Evolutionary conservation across 2,113 vertebrate genomes (phyloP), one percentile per base, ranked within the genome.

Genomic region (Salvelinus namaycush): DNA sequence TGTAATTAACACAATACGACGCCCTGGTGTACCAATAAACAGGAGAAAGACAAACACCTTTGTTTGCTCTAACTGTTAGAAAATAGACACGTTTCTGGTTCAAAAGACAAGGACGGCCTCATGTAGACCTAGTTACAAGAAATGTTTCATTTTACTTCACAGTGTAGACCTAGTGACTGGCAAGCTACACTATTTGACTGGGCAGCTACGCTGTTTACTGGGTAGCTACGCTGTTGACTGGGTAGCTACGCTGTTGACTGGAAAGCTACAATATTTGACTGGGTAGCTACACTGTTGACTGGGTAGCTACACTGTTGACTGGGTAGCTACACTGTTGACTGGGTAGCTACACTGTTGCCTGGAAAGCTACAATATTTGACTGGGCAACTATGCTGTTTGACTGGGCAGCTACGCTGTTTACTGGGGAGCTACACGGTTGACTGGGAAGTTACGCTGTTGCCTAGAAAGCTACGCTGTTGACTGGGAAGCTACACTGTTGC

Each of bases 1-100:
- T 85, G 84, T 89, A 89, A 90, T 89, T 90, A 88, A 76, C 77
- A 68, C 67, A 78, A 76, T 79, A 54, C 75, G 57, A 79, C 81
- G 76, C 76, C 84, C 80, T 77, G 69, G 68, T 31, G 12, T 74
- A 29, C 79, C 81, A 87, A 86, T 87, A 86, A 90, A 87, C 66
- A 78, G 67, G 62, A 70, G 81, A 79, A 34, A 34, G 78, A 76
- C 83, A 78, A 81, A 81, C 82, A 86, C 87, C 81, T 84, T 24
- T 83, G 80, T 49, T 72, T 59, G 76, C 76, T 79, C 65, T 31
- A 76, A 88, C 68, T 67, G 85, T 84, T 85, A 76, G 77, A 82
- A 86, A 84, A 82, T 72, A 86, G 79, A 87, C 85, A 86, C 76
- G 75, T 64, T 26, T 48, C 60, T 31, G n/a, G 69, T 44, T 78